These are phyloP conservation scores for Rhinopomastus cyanomelas DNA, from an alignment of 2,113 vertebrate genomes.

Conservation along the genomic window DNA sequence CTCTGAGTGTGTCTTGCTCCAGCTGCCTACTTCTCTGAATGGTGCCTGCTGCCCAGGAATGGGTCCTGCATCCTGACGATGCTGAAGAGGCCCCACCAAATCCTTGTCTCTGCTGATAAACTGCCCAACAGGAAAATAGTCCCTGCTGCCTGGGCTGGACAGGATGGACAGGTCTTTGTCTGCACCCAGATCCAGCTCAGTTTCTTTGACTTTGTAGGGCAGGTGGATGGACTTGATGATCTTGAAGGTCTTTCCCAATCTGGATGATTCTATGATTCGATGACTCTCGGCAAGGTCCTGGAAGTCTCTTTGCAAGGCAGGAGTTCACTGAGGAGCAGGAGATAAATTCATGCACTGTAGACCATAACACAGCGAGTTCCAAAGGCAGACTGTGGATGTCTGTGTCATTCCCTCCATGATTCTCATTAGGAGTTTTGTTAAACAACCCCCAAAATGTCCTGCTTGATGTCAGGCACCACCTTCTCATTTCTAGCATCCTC, in stretches of 20 bases:
- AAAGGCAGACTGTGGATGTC: not conserved
- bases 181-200: not conserved
- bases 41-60: rapidly evolving
- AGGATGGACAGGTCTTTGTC: not conserved
- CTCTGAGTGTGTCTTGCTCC: not conserved
- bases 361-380: not conserved
- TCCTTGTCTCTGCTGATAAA: not conserved
- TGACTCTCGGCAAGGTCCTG: not conserved
- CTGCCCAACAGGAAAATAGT: not conserved
- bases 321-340: not conserved
- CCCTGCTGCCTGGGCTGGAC: not conserved
- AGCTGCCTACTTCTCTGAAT: not conserved
- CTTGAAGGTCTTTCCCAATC: too few species aligned
- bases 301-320: not conserved
- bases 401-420: not conserved
- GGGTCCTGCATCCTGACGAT: not conserved
- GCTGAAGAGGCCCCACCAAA: not conserved
- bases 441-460: not conserved
- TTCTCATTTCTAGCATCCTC: not conserved
- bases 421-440: not conserved
- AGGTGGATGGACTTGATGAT: too few species aligned
- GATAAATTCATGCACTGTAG: not conserved
- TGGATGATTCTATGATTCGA: too few species aligned
- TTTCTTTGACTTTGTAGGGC: not conserved
- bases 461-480: too few species aligned